Conservation (phyloP, 2,888 invertebrate species). For the Cryptocephalus moraei region DNA sequence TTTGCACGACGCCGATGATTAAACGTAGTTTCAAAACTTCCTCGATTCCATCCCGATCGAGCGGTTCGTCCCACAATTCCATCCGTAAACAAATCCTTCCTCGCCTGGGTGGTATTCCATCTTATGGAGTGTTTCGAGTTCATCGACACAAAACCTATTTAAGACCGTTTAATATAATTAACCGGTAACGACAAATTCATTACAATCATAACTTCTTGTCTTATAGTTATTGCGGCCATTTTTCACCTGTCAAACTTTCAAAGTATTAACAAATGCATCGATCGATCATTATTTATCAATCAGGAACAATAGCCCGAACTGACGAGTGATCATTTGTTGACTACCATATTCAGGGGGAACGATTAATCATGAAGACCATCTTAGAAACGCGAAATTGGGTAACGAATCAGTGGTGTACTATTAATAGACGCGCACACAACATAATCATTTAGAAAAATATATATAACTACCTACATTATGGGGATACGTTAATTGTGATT, state of each 20-base stretch:
- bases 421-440: too few relatives aligned
- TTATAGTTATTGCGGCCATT: slow-evolving; percentile 11
- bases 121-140: slow-evolving; percentile 6
- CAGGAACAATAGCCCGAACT: slow-evolving; percentile 9
- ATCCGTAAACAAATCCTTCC: neutral
- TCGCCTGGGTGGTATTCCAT: slow-evolving; percentile 9
- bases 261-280: slow-evolving; percentile 12
- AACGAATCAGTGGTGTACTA: too few relatives aligned
- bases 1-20: too few relatives aligned
- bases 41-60: too few relatives aligned
- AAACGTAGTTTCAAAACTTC: too few relatives aligned
- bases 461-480: too few relatives aligned
- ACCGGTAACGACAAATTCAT: slow-evolving; percentile 14
- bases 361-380: slow-evolving; percentile 13
- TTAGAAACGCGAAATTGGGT: too few relatives aligned
- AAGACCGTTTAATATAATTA: slow-evolving; percentile 12
- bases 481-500: too few relatives aligned
- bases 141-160: slow-evolving; percentile 11
- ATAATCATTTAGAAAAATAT: too few relatives aligned
- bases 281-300: slow-evolving; percentile 20
- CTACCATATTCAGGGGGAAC: slow-evolving; percentile 17
- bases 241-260: slow-evolving; percentile 13
- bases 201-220: slow-evolving; percentile 11
- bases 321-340: slow-evolving; percentile 18
- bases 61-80: too few relatives aligned